Base-by-base conservation (phyloP, 1,140 invertebrate genomes). In the Aphelenchoides fujianensis region DNA sequence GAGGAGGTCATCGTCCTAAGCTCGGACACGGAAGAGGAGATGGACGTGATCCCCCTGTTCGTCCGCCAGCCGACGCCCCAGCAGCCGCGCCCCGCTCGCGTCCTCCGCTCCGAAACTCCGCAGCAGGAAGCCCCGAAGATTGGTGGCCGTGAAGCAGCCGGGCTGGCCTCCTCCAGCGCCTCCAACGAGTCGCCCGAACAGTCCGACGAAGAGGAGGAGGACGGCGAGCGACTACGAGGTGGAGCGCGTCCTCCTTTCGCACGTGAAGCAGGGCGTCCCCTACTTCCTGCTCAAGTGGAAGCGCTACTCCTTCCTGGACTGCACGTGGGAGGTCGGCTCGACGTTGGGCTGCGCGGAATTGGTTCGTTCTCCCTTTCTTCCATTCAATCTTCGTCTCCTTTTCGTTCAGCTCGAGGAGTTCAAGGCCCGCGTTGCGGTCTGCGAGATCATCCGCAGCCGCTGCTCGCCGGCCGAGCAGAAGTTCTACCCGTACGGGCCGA, bases 221-320 rank as follows among this genome's bases (percentile, higher is more conserved):
- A n/a, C n/a, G n/a, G n/a, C n/a, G n/a, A n/a, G n/a, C n/a, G n/a
- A n/a, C n/a, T n/a, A n/a, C n/a, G 28, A 73, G 59, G 41, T 48
- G 23, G 41, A 48, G 12, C 12, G 23, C 12, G 23, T 48, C 23
- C 12, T 48, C 23, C n/a, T n/a, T n/a, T 12, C 41, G 23, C 41
- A 48, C 41, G 23, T 23, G 23, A 48, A 48, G 41, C 12, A 48
- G 12, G 41, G 41, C 23, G 12, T 12, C 12, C 12, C 12, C 12
- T 23, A 23, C 12, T 74, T 69, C 70, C 35, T 73, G 7, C 28
- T 74, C 12, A 74, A 74, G 23, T 74, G 73, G 73, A 67, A 68
- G 23, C 62, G 62, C 1, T 74, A 59, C 48, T 27, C 7, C 23
- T 74, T 74, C 52, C 41, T 19, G 16, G 5, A 41, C 19, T 76